A percentile compares a stretch with the other conserved stretches of the same genome.
phyloP scores from a whole-genome alignment of 2,888 invertebrate species.

The Dryobotodes eremita region DNA sequence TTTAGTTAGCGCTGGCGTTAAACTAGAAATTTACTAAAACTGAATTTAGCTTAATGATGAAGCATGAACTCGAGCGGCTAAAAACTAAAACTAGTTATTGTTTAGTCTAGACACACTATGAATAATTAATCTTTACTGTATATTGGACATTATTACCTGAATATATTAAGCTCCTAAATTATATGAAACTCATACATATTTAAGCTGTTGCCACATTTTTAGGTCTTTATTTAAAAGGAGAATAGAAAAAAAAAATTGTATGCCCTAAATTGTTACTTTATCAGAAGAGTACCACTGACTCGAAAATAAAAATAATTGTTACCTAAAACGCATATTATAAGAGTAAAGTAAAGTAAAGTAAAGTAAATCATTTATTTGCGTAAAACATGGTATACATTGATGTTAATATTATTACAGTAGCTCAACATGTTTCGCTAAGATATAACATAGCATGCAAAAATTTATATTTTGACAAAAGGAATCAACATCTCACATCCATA shows the following conservation, averaged over 20 bases:
- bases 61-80: slow-evolving; percentile 44
- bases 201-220: not conserved
- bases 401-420: too few species aligned
- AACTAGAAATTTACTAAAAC: slow-evolving; percentile 65
- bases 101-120: slow-evolving; percentile 55
- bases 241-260: not conserved
- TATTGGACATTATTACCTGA: slow-evolving; percentile 35
- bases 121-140: slow-evolving; percentile 54
- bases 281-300: not conserved
- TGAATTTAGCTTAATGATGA: slow-evolving; percentile 64
- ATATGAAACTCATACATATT: slow-evolving; percentile 41
- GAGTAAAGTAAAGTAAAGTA: too few species aligned
- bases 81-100: slow-evolving; percentile 65
- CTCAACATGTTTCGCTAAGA: too few species aligned
- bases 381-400: too few species aligned
- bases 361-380: too few species aligned
- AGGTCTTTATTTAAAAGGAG: slow-evolving; percentile 17
- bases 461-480: too few species aligned
- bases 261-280: not conserved
- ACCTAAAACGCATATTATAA: not conserved
- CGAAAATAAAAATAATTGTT: not conserved
- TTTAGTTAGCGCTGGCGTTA: slow-evolving; percentile 54
- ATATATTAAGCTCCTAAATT: slow-evolving; percentile 19
- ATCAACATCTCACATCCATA: too few species aligned
- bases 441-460: too few species aligned